A percentile compares a stretch with the other conserved stretches of the same genome.
Evolutionary conservation across 2,113 vertebrate genomes (phyloP).

Genomic region (Oxyruncus cristatus): DNA sequence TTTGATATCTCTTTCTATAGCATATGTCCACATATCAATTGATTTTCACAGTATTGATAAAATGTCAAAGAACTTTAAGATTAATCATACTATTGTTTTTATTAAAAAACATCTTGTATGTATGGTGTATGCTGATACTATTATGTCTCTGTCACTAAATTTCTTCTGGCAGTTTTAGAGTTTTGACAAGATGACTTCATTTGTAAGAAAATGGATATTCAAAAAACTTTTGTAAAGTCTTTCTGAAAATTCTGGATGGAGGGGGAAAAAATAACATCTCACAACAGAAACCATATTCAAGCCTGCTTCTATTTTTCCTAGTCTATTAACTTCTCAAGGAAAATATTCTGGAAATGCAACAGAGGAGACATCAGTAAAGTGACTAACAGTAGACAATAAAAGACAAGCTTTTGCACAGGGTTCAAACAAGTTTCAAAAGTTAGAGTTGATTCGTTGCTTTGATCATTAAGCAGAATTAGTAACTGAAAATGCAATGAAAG

Average conservation of each 20-base stretch:
- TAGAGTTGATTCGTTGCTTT: neutral
- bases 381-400: neutral
- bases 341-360: neutral
- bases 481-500: neutral
- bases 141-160: neutral
- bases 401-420: neutral
- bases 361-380: neutral
- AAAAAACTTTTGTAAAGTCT: neutral
- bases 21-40: neutral
- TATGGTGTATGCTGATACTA: neutral
- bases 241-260: neutral
- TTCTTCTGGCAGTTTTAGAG: neutral
- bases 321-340: neutral
- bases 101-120: neutral
- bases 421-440: neutral
- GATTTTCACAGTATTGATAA: neutral
- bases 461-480: constrained; percentile 11
- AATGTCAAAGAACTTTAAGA: neutral
- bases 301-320: neutral
- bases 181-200: neutral
- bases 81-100: neutral
- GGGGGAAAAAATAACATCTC: neutral
- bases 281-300: neutral
- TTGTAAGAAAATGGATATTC: neutral
- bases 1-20: neutral